These are phyloP conservation scores for Echiichthys vipera DNA, from an alignment of 2,797 vertebrate genomes.

Conservation along the genomic window DNA sequence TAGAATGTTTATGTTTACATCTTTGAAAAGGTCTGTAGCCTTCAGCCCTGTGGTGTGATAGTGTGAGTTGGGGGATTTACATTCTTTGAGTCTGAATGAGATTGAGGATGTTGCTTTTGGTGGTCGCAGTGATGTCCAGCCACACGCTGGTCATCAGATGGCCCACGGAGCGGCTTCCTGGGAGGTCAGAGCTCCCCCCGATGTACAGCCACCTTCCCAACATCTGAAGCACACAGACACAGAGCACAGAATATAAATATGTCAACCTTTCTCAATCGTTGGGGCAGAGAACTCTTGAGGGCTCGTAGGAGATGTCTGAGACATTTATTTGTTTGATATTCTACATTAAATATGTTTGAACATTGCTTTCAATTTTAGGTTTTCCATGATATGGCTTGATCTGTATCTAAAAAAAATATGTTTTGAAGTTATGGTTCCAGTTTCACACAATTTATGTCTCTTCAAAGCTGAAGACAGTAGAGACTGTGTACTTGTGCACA, in stretches of 20 bases:
- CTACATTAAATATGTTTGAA: no score
- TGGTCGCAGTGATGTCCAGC: constrained; percentile 55
- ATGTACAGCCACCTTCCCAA: constrained; percentile 71
- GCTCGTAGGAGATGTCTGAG: not conserved
- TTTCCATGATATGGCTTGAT: not conserved
- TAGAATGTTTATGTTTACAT: no score
- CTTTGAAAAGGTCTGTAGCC: no score
- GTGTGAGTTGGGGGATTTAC: constrained; percentile 42
- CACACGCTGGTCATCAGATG: constrained; percentile 56
- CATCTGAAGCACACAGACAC: constrained; percentile 55
- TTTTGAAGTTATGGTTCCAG: not conserved
- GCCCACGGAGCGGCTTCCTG: constrained; percentile 70
- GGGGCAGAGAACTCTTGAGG: not conserved
- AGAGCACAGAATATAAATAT: not conserved
- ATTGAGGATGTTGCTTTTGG: constrained; percentile 58
- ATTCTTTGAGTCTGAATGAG: constrained; percentile 69
- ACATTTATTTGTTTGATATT: no score
- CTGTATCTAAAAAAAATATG: not conserved
- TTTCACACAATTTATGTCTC: not conserved
- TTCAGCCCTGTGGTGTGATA: not conserved
- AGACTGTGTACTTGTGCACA: not conserved
- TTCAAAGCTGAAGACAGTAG: not conserved
- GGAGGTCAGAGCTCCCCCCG: constrained; percentile 72
- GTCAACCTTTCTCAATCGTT: not conserved
- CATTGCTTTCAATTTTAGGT: no score